Conservation (phyloP, 2,888 invertebrate genomes). For the Tetranychus piercei region DNA sequence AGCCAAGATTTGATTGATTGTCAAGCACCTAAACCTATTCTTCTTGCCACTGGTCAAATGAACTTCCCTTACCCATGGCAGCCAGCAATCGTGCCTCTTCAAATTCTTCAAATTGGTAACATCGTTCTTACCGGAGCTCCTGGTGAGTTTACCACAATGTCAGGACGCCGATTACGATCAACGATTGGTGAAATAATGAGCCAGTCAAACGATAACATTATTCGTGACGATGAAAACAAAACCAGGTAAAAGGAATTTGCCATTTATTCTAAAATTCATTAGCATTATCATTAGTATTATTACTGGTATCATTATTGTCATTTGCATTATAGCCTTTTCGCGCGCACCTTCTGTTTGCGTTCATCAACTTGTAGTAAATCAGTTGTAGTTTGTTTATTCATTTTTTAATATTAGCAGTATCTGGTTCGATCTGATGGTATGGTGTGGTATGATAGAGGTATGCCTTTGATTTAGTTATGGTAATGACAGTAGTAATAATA, state of each 20-base stretch:
- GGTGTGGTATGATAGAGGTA: not conserved
- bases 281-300: conserved; percentile 21
- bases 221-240: not conserved
- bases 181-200: not conserved
- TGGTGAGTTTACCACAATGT: conserved; percentile 57
- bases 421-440: not conserved
- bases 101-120: conserved; percentile 57
- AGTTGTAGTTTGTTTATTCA: too few species aligned
- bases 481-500: not conserved
- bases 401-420: too few species aligned
- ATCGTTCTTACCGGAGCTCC: conserved; percentile 49
- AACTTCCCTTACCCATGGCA: conserved; percentile 65
- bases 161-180: conserved; percentile 36
- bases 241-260: not conserved
- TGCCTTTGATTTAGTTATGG: not conserved
- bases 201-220: not conserved
- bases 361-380: too few species aligned
- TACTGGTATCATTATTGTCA: not conserved
- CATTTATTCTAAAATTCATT: conserved; percentile 33
- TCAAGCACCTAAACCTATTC: conserved; percentile 69
- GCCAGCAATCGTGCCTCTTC: conserved; percentile 60
- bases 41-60: conserved; percentile 61
- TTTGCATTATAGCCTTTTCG: too few species aligned
- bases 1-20: conserved; percentile 52
- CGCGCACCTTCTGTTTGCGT: too few species aligned